Percentiles rank a stretch among this genome's conserved stretches.
These are phyloP conservation scores for Telmatochromis bifrenatus DNA, from an alignment of 2,113 vertebrate species.

Conservation along the genomic window DNA sequence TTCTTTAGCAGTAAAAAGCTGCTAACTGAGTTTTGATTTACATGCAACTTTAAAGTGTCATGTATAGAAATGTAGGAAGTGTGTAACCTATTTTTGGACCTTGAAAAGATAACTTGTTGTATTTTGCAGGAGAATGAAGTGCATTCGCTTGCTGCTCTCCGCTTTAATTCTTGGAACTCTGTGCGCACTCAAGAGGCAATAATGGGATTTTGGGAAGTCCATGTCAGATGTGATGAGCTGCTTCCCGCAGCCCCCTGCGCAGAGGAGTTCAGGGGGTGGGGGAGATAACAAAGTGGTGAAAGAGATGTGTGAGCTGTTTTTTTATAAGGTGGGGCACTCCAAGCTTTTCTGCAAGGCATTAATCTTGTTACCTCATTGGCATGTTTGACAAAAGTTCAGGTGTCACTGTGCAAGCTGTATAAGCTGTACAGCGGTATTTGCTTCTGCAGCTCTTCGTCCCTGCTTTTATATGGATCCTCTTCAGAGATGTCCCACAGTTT, in stretches of 20 bases:
- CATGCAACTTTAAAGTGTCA: neutral
- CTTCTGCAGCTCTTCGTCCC: constrained; percentile 2
- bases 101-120: neutral
- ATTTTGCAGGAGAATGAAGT: neutral
- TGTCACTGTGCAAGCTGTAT: neutral
- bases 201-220: constrained; percentile 49
- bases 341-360: neutral
- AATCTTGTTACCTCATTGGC: constrained; percentile 26
- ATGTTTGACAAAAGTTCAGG: constrained; percentile 16
- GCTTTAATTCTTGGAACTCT: constrained; percentile 16
- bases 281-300: neutral
- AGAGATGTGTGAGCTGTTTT: constrained; percentile 6
- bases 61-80: neutral
- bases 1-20: neutral
- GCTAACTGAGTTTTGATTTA: neutral
- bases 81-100: neutral
- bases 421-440: constrained; percentile 1
- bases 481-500: constrained; percentile 42
- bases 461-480: constrained; percentile 44
- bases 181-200: constrained; percentile 22
- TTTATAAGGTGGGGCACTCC: neutral
- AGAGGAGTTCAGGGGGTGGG: neutral
- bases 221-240: constrained; percentile 46
- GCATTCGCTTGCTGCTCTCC: neutral
- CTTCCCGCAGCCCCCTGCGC: neutral